phyloP scores from a whole-genome alignment of 2,888 invertebrate genomes.

The Notocelia uddmanniana region DNA sequence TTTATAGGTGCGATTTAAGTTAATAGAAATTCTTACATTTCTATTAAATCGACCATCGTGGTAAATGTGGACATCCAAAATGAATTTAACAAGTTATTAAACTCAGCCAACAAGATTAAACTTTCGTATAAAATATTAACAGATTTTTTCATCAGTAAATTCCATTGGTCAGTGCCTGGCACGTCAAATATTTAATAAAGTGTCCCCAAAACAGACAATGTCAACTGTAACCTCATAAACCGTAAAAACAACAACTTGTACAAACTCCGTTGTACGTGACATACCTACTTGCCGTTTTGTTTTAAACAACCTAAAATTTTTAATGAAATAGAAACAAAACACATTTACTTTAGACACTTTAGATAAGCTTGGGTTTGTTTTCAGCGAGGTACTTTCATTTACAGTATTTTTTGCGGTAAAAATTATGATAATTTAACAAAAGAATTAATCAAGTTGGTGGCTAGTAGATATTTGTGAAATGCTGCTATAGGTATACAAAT shows the following conservation, averaged over 20 bases:
- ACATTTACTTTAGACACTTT: slow-evolving; percentile 7
- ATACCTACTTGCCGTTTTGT: slow-evolving; percentile 10
- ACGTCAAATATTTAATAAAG: slow-evolving; percentile 32
- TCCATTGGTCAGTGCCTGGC: background rate
- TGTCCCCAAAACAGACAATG: slow-evolving; percentile 27
- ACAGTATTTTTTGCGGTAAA: too few relatives aligned
- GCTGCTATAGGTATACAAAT: too few relatives aligned
- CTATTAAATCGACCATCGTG: too few relatives aligned
- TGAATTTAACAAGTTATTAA: slow-evolving; percentile 29
- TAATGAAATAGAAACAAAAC: slow-evolving; percentile 20
- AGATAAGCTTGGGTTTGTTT: background rate
- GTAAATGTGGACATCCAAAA: background rate
- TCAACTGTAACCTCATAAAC: slow-evolving; percentile 40
- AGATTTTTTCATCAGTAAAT: slow-evolving; percentile 32
- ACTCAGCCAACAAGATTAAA: slow-evolving; percentile 3
- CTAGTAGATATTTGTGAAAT: too few relatives aligned
- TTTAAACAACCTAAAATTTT: slow-evolving; percentile 12
- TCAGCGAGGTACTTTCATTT: background rate
- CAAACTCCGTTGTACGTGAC: slow-evolving; percentile 29
- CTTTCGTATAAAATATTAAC: slow-evolving; percentile 25
- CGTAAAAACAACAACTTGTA: slow-evolving; percentile 36
- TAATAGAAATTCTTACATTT: too few relatives aligned
- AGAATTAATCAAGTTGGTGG: too few relatives aligned
- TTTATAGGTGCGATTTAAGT: too few relatives aligned
- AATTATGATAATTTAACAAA: too few relatives aligned